These are phyloP conservation scores for Pemphredon lugubris DNA, from an alignment of 2,888 invertebrate genomes.

Conservation along the genomic window DNA sequence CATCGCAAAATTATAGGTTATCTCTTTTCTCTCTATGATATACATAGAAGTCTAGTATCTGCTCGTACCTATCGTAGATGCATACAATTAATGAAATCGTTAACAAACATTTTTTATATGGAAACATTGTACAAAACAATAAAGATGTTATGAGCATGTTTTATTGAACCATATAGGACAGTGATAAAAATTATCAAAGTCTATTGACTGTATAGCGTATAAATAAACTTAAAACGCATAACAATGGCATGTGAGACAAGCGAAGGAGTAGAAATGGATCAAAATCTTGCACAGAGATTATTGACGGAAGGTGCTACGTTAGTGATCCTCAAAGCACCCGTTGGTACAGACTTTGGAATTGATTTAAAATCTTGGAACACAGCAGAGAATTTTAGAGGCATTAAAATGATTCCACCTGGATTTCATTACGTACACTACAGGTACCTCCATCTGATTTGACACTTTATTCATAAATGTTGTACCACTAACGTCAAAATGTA, in stretches of 20 bases:
- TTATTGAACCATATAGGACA: too few relatives aligned
- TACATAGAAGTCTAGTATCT: too few relatives aligned
- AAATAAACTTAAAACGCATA: too few relatives aligned
- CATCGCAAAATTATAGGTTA: not conserved
- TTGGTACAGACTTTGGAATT: constrained; percentile 97
- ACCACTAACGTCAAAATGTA: constrained; percentile 39
- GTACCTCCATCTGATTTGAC: constrained; percentile 78
- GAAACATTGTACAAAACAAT: too few relatives aligned
- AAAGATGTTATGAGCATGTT: too few relatives aligned
- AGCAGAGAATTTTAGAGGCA: constrained; percentile 94
- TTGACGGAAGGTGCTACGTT: constrained; percentile 92
- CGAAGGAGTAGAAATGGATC: constrained; percentile 84
- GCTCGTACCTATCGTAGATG: too few relatives aligned
- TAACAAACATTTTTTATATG: too few relatives aligned
- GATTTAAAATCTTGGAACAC: constrained; percentile 95
- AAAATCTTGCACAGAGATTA: constrained; percentile 88
- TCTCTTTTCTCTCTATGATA: too few relatives aligned
- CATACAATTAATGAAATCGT: too few relatives aligned
- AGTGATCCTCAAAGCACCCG: constrained; percentile 92
- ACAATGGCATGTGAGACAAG: too few relatives aligned
- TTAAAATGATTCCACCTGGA: constrained; percentile 99
- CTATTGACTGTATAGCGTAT: too few relatives aligned
- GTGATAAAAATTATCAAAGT: too few relatives aligned
- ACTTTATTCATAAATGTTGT: constrained; percentile 56
- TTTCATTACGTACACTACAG: constrained; percentile 96